These are phyloP conservation scores for Nesidiocoris tenuis DNA, from an alignment of 2,888 invertebrate species.

Conservation along the genomic window DNA sequence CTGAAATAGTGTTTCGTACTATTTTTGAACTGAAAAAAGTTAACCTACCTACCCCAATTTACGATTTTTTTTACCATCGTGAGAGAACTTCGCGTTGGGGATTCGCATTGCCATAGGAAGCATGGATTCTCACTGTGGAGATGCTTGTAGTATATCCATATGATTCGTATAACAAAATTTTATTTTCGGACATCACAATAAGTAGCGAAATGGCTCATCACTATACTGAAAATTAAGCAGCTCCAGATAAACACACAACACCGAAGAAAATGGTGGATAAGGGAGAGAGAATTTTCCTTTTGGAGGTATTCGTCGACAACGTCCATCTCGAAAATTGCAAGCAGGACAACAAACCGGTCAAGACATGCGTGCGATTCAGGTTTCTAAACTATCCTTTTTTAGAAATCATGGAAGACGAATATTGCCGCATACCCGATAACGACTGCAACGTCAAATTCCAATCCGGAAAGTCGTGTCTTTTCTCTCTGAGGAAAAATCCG, in stretches of 20 bases:
- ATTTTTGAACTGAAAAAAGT: no score
- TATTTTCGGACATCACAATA: no score
- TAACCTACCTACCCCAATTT: no score
- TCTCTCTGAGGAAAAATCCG: constrained; percentile 42
- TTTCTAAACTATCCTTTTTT: constrained; percentile 48
- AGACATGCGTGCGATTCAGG: constrained; percentile 47
- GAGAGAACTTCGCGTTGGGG: no score
- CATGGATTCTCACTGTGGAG: no score
- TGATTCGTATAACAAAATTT: no score
- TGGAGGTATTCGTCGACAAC: constrained; percentile 48
- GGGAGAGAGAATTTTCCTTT: constrained; percentile 48
- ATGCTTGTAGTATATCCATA: no score
- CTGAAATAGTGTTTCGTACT: no score
- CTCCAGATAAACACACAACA: background rate
- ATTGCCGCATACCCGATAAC: constrained; percentile 35
- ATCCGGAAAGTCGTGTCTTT: constrained; percentile 50
- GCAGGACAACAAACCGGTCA: constrained; percentile 26
- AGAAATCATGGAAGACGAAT: constrained; percentile 49
- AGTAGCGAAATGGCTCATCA: no score
- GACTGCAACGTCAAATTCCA: constrained; percentile 44
- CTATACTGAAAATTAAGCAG: no score
- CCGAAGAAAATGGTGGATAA: constrained; percentile 21
- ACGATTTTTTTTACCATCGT: no score
- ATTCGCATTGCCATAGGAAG: no score
- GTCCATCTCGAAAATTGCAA: constrained; percentile 44